phyloP scores from a whole-genome alignment of 1,140 invertebrate genomes.

The Aphidius ervi region DNA sequence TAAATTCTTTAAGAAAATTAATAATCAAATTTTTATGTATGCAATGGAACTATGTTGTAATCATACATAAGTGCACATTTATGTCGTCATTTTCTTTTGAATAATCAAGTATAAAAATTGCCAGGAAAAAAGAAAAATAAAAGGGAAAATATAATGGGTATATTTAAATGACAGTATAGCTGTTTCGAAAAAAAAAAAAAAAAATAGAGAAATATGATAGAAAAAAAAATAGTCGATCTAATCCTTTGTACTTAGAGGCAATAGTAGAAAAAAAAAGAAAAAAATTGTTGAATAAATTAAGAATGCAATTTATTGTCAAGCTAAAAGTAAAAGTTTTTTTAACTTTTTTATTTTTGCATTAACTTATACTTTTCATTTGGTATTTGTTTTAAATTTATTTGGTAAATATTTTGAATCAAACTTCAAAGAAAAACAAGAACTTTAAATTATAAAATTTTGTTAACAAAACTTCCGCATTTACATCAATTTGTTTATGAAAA shows the following conservation, averaged over 20 bases:
- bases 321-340: neutral
- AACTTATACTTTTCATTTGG: neutral
- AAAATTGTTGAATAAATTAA: too few species aligned
- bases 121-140: neutral
- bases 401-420: too few species aligned
- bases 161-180: neutral
- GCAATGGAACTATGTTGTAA: too few species aligned
- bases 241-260: conserved; percentile 11
- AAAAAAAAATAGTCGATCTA: neutral
- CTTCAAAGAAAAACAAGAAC: too few species aligned
- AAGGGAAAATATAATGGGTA: neutral
- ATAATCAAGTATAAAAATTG: conserved; percentile 16
- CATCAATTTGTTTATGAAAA: too few species aligned
- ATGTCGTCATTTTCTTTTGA: neutral
- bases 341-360: conserved; percentile 1
- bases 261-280: conserved; percentile 5
- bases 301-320: too few species aligned
- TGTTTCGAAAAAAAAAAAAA: neutral
- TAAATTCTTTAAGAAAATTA: too few species aligned
- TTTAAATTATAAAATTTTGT: too few species aligned
- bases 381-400: too few species aligned
- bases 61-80: too few species aligned
- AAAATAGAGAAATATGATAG: neutral
- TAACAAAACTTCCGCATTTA: too few species aligned
- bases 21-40: too few species aligned